These are phyloP conservation scores for Pteronotus mesoamericanus DNA, from an alignment of 2,797 vertebrate genomes.

Conservation along the genomic window DNA sequence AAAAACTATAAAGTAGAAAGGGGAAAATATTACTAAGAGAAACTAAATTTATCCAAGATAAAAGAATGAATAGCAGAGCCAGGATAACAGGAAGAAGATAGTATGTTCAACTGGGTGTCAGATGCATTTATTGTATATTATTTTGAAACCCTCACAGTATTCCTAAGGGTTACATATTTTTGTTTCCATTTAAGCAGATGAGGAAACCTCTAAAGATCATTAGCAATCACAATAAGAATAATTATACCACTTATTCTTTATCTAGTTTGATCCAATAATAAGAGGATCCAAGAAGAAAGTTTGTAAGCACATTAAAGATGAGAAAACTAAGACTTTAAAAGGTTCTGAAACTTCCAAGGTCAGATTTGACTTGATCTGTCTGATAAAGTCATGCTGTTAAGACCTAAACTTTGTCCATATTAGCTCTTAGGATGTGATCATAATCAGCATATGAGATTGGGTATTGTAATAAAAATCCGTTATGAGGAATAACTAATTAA, in stretches of 20 bases:
- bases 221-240: constrained; percentile 25
- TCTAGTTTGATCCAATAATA: background rate
- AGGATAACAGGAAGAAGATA: background rate
- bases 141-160: background rate
- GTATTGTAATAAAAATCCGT: constrained; percentile 8
- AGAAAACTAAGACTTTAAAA: constrained; percentile 27
- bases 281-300: background rate
- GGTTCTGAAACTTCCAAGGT: constrained; percentile 9
- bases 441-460: background rate
- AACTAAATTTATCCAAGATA: background rate
- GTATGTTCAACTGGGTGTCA: background rate
- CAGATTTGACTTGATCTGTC: background rate
- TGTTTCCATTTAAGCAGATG: background rate
- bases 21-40: background rate
- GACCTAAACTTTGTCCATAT: background rate
- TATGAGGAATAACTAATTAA: background rate
- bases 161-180: background rate
- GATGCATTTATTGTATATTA: background rate
- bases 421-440: background rate
- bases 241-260: background rate
- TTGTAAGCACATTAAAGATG: background rate
- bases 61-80: background rate
- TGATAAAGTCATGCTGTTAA: background rate
- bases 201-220: background rate
- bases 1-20: background rate